Percentiles rank a stretch among this genome's conserved stretches.
Evolutionary conservation across 2,888 invertebrate species (phyloP).

Genomic region (Drosophila diplacantha): DNA sequence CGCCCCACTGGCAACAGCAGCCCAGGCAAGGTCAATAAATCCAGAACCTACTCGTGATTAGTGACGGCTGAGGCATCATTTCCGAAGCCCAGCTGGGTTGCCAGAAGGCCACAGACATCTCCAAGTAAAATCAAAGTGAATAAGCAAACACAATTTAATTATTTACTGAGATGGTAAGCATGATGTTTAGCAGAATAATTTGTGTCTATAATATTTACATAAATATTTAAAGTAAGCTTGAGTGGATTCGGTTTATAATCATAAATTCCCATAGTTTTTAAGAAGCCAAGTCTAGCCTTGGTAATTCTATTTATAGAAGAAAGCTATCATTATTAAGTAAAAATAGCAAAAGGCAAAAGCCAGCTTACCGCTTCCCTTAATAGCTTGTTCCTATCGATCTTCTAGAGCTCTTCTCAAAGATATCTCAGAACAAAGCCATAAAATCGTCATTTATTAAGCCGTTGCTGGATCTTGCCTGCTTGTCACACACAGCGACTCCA

Average conservation of each 20-base stretch:
- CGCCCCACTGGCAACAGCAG: too few species aligned
- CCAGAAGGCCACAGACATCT: not conserved
- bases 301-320: not conserved
- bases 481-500: slow-evolving; percentile 24
- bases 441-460: slow-evolving; percentile 18
- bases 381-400: slow-evolving; percentile 3
- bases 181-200: not conserved
- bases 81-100: not conserved
- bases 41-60: slow-evolving; percentile 22
- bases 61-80: slow-evolving; percentile 17
- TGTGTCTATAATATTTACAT: not conserved
- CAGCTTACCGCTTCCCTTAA: not conserved
- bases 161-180: not conserved
- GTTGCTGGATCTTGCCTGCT: slow-evolving; percentile 9
- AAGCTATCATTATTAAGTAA: not conserved
- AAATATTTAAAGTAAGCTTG: not conserved
- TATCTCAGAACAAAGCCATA: slow-evolving; percentile 8
- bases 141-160: not conserved
- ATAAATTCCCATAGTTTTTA: too few species aligned
- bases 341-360: not conserved
- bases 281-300: too few species aligned
- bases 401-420: not conserved
- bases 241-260: too few species aligned
- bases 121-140: too few species aligned
- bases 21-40: slow-evolving; percentile 46